These are phyloP conservation scores for Eulemur rubriventer DNA, from an alignment of 2,797 vertebrate species.

Conservation along the genomic window DNA sequence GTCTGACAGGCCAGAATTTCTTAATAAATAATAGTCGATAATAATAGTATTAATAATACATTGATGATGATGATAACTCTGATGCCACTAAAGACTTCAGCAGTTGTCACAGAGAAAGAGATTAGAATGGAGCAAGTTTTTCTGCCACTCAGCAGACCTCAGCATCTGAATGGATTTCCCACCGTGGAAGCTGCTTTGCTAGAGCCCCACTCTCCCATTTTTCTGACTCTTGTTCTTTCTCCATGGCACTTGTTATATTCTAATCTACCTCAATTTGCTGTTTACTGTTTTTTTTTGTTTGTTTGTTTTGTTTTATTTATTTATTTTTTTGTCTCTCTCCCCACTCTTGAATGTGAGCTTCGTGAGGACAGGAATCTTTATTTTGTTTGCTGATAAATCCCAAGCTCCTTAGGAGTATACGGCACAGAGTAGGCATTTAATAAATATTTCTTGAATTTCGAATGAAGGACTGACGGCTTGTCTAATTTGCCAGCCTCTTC, in stretches of 20 bases:
- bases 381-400: background rate
- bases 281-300: background rate
- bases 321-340: background rate
- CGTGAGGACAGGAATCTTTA: background rate
- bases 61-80: background rate
- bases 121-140: background rate
- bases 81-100: background rate
- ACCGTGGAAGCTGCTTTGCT: background rate
- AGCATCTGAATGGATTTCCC: background rate
- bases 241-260: background rate
- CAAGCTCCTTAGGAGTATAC: background rate
- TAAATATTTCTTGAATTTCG: background rate
- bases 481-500: background rate
- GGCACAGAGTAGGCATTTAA: background rate
- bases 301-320: background rate
- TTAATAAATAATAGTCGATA: conserved; percentile 35
- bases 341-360: background rate
- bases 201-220: background rate
- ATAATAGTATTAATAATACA: background rate
- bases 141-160: background rate
- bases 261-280: background rate
- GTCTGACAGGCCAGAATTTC: background rate
- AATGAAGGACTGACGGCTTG: background rate
- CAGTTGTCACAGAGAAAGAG: background rate
- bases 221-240: background rate